phyloP scores from a whole-genome alignment of 1,140 invertebrate species.

The Apocrypta bakeri region DNA sequence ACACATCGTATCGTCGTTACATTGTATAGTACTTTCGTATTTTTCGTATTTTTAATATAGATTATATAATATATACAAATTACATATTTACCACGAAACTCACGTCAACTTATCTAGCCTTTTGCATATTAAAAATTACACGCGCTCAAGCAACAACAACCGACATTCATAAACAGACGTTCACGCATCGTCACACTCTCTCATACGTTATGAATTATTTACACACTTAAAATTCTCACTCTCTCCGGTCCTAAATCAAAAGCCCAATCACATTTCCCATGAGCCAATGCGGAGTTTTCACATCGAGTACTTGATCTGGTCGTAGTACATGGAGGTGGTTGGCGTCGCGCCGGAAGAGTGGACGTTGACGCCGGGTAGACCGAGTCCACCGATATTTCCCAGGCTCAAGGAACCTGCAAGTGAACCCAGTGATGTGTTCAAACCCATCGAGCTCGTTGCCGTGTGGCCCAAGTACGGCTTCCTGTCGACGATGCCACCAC shows the following conservation, averaged over 20 bases:
- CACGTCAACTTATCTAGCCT: no score
- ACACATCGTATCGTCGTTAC: no score
- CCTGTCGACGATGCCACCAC: constrained; percentile 66
- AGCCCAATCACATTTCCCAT: neutral
- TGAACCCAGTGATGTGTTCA: constrained; percentile 61
- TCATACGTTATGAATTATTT: constrained; percentile 1
- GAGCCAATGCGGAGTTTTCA: constrained; percentile 57
- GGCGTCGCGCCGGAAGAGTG: constrained; percentile 51
- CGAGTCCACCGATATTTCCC: constrained; percentile 64
- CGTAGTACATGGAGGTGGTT: constrained; percentile 64
- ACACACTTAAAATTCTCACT: neutral
- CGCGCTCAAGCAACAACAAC: no score
- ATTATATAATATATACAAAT: no score
- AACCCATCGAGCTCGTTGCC: constrained; percentile 57
- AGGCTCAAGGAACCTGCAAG: constrained; percentile 58
- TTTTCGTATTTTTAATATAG: no score
- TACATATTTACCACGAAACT: no score
- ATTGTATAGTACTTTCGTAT: no score
- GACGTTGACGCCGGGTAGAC: constrained; percentile 59
- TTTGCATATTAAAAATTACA: no score
- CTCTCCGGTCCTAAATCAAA: neutral
- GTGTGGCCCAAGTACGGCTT: constrained; percentile 63
- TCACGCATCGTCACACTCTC: no score
- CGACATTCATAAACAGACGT: no score
- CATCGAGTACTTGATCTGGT: constrained; percentile 70